phyloP scores from a whole-genome alignment of 2,888 invertebrate species.

The Tiliacea aurago region DNA sequence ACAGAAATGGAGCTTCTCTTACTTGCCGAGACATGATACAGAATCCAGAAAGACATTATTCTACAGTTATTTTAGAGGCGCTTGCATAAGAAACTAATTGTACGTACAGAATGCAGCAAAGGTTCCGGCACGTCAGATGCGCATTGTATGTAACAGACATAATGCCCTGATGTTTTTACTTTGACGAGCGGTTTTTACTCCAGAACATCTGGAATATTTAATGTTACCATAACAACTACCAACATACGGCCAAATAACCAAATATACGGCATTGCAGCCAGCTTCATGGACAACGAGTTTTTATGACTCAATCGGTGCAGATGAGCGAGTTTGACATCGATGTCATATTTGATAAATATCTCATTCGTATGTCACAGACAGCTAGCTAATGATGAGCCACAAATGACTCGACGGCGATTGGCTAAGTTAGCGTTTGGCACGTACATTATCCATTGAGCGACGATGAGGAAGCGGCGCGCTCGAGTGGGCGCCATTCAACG shows the following conservation, averaged over 20 bases:
- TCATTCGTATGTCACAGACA: slow-evolving; percentile 39
- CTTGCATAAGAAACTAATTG: slow-evolving; percentile 77
- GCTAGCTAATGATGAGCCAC: slow-evolving; percentile 75
- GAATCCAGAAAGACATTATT: slow-evolving; percentile 67
- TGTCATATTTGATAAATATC: slow-evolving; percentile 39
- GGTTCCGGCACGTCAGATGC: slow-evolving; percentile 71
- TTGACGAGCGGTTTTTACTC: slow-evolving; percentile 66
- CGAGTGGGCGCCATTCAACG: slow-evolving; percentile 68
- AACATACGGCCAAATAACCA: slow-evolving; percentile 58
- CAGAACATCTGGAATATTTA: slow-evolving; percentile 63
- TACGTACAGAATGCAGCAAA: slow-evolving; percentile 74
- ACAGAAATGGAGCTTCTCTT: slow-evolving; percentile 14
- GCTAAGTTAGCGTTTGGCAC: slow-evolving; percentile 87
- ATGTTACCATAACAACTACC: slow-evolving; percentile 58
- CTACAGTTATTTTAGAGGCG: slow-evolving; percentile 45
- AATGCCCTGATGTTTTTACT: slow-evolving; percentile 73
- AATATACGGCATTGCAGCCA: slow-evolving; percentile 12
- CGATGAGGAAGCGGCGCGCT: slow-evolving; percentile 73
- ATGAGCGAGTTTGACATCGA: slow-evolving; percentile 26
- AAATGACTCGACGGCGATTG: slow-evolving; percentile 79
- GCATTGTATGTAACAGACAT: slow-evolving; percentile 74
- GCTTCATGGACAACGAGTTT: slow-evolving; percentile 21
- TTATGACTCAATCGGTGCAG: slow-evolving; percentile 11
- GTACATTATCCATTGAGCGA: slow-evolving; percentile 81
- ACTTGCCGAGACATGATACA: slow-evolving; percentile 48